Conservation (phyloP, 2,797 vertebrate genomes). For the Vultur gryphus region DNA sequence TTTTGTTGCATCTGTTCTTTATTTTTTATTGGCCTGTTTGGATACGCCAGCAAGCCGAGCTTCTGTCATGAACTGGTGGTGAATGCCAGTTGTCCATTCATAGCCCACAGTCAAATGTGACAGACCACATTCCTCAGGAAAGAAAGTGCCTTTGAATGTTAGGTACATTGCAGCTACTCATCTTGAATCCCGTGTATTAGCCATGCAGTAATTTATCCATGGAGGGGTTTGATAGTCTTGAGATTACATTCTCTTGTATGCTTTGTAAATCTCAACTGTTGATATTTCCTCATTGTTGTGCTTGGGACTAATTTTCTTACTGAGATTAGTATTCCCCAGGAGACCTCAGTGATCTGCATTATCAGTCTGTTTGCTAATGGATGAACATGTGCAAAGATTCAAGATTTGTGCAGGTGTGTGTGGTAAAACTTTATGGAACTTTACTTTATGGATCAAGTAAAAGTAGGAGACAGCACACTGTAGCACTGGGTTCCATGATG, state of each 20-base stretch:
- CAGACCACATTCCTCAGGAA: background rate
- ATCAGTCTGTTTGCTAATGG: background rate
- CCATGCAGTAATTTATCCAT: background rate
- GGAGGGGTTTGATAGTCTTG: background rate
- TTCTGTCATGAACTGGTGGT: background rate
- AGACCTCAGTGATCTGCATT: background rate
- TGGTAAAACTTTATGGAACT: background rate
- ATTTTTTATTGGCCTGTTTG: background rate
- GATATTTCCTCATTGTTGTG: background rate
- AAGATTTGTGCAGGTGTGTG: background rate
- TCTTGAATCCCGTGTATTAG: background rate
- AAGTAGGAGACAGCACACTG: background rate
- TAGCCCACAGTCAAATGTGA: background rate
- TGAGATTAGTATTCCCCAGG: background rate
- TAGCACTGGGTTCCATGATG: background rate
- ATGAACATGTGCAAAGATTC: background rate
- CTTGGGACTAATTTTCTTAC: background rate
- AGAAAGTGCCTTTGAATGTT: background rate
- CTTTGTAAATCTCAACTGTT: background rate
- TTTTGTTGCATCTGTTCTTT: background rate
- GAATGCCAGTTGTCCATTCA: background rate
- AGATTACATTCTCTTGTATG: background rate
- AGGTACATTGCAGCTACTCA: background rate
- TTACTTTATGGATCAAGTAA: background rate
- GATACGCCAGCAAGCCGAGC: background rate